Evolutionary conservation across 2,888 invertebrate genomes (phyloP), one percentile per base, ranked within the genome.

Genomic region (Sussaba pulchella): DNA sequence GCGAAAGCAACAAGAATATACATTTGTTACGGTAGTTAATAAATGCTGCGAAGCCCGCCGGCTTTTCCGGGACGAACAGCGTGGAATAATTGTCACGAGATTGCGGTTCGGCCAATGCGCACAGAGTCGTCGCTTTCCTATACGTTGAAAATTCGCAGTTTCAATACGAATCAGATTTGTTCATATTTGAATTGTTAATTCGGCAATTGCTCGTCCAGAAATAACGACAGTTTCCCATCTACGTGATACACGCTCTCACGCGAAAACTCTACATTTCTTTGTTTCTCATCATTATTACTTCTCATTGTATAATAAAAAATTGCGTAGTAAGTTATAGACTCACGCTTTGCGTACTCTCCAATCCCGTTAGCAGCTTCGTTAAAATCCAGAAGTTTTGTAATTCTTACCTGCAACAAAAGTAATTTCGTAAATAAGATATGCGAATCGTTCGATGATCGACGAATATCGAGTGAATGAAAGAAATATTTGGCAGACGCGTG

Each of bases 401-500:
- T 64, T 75, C 85, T 87, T 82, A 87, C 87, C 87, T 85, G 82
- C 10, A 87, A 87, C 79, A 83, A 59, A 81, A 70, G 26, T 59
- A 47, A 69, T 14, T 26, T 43, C 9, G 19, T 54, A 14, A 57
- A 17, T 21, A 50, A 24, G 14, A 3, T 43, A 52, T n/a, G n/a
- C n/a, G 52, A 41, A 21, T 71, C 4, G 39, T 69, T 24, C 12
- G 12, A 41, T 0, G 10, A 14, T 39, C 17, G n/a, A 50, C 14
- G 52, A 39, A 2, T 19, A 17, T 17, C 10, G 41, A 39, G 9
- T 4, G 10, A 41, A 41, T 26, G 12, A 21, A 59, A 26, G n/a
- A n/a, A 19, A 66, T 10, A 77, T 41, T 59, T 50, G 6, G 21
- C 21, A 26, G 43, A 43, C 24, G 84, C 84, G 85, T 82, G 81